Base-by-base conservation (phyloP, 1,140 invertebrate species). In the Bathynomus jamesi region DNA sequence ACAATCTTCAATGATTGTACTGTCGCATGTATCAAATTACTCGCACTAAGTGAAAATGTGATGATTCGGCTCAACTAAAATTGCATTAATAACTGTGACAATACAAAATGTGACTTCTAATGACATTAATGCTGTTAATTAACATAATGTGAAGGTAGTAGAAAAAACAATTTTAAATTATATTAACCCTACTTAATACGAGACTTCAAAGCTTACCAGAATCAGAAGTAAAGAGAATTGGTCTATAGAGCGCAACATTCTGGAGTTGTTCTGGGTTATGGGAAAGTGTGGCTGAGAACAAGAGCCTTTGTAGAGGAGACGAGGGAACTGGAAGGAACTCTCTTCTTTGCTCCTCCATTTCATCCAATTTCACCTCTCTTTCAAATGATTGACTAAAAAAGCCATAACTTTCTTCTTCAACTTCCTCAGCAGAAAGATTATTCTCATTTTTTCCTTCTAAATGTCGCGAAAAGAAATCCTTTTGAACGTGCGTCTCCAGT, bases 221-320 rank as follows among this genome's bases (percentile, higher is more conserved):
- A 40, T n/a, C 28, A 25, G 65, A 61, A 66, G 61, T 67, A 30
- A 97, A 98, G 1, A 99, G 83, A 81, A 90, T 92, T 0, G 96
- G 96, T 80, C 94, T 89, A 80, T 95, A 97, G 0, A 99, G 83
- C 17, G 90, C 89, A 73, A 98, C 85, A 70, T 89, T 87, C 77
- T 93, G 89, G 28, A 99, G 84, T 80, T 95, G 93, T 83, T 99
- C 95, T 7, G 96, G 95, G 85, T 99, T 94, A 80, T 96, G 93
- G 0, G 95, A 93, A 10, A 99, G 81, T 3, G 96, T 99, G 5
- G 96, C 96, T 11, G 96, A 98, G 80, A 98, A 96, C 10, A 99
- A 83, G 5, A 99, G 83, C 82, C 98, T 98, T 72, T 98, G 95
- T 2, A 94, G 89, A 66, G 87, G 86, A 77, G 82, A 78, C 75